A percentile compares a stretch with the other conserved stretches of the same genome.
These are phyloP conservation scores for Pristionchus pacificus DNA, from an alignment of 1,140 invertebrate genomes.

Conservation along the genomic window DNA sequence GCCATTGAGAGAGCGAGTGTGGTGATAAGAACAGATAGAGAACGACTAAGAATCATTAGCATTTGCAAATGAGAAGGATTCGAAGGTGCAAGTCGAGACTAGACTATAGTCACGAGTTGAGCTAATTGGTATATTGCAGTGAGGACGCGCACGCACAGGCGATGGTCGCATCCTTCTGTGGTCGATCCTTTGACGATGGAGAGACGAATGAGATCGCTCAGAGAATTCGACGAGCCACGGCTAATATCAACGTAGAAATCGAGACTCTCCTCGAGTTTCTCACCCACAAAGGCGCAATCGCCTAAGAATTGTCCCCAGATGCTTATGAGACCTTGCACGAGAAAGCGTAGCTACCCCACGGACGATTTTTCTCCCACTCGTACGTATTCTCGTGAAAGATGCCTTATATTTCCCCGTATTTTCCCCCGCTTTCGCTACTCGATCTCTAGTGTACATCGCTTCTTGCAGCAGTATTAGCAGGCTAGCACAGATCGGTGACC, in stretches of 20 bases:
- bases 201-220: constrained; percentile 58
- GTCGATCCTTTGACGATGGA: constrained; percentile 56
- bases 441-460: no score
- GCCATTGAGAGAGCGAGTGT: not conserved
- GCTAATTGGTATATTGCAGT: constrained; percentile 44
- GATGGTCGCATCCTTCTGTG: constrained; percentile 57
- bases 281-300: constrained; percentile 55
- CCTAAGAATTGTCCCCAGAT: constrained; percentile 9
- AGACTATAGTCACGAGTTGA: no score
- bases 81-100: constrained; percentile 15
- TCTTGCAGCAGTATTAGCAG: no score
- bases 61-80: no score
- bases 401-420: no score
- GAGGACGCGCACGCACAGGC: constrained; percentile 57
- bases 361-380: no score
- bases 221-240: constrained; percentile 52
- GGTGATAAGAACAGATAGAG: constrained; percentile 1
- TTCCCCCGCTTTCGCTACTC: no score
- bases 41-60: no score
- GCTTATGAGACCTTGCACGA: no score
- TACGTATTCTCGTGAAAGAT: no score
- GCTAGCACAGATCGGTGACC: no score
- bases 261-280: constrained; percentile 55
- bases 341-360: no score
- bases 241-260: constrained; percentile 57